Evolutionary conservation across 2,888 invertebrate genomes (phyloP), one percentile per base, ranked within the genome.

Genomic region (Penaeus monodon): DNA sequence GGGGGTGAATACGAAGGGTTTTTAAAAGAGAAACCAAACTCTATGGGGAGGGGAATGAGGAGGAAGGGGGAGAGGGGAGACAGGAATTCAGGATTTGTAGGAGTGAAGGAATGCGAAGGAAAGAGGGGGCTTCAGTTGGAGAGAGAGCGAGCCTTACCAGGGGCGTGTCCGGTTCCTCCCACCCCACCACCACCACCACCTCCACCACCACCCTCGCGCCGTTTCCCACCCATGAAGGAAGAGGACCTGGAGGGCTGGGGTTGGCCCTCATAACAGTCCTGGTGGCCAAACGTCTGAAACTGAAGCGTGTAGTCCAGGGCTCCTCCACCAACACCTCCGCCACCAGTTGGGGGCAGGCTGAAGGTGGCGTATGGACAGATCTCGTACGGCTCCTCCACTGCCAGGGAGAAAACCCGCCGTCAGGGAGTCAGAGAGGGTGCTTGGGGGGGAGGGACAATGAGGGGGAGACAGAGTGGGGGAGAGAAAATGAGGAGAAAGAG

Each of bases 341-440:
- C 70, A 24, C 27, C 70, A 29, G 70, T 70, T 70, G 70, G n/a
- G 33, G 89, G 89, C 65, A 92, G 90, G 90, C 92, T 92, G 91
- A 92, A 92, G 85, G 92, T 92, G 63, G 92, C 92, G 90, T 92
- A 92, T 10, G 92, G 92, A 89, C 92, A 92, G 84, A 92, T 92
- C 90, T 92, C 92, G 90, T 92, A 92, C 66, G 90, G 88, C 44
- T 88, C 88, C 57, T 89, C 90, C 91, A 87, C 89, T 88, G 86
- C 81, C 81, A 76, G 66, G 86, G 84, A 84, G 77, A 84, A 84
- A 64, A 73, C 73, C 73, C 82, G 57, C 73, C 82, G 33, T 82
- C 82, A 82, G 82, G 80, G 85, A 76, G 86, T 33, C 64, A 27
- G 63, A 70, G n/a, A 29, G 29, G 27, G 70, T 14, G 70, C n/a